These are phyloP conservation scores for Acestrorhynchus altus DNA, from an alignment of 2,797 vertebrate species.

Conservation along the genomic window DNA sequence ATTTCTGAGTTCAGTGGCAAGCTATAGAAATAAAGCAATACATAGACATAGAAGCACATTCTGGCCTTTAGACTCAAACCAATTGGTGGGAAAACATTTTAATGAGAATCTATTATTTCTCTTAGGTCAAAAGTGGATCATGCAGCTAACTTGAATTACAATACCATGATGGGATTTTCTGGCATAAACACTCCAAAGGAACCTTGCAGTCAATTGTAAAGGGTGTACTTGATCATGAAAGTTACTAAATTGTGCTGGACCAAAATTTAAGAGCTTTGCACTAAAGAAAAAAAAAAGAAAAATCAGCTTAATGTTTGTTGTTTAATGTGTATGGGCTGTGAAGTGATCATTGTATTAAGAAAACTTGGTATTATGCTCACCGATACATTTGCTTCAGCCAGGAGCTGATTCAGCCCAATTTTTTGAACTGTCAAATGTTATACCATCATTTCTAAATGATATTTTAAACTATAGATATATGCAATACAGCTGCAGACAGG, in stretches of 20 bases:
- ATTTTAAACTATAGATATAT: slow-evolving; percentile 7
- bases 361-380: not conserved
- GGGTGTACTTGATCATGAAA: no score
- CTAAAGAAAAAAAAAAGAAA: no score
- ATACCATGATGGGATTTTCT: not conserved
- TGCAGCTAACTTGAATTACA: not conserved
- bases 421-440: not conserved
- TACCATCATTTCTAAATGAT: not conserved
- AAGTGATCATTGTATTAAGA: not conserved
- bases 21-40: not conserved
- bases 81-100: not conserved
- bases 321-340: no score
- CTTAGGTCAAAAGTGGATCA: not conserved
- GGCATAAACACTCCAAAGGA: no score
- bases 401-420: not conserved
- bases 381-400: not conserved
- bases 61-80: not conserved
- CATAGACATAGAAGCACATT: not conserved
- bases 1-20: not conserved
- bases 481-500: slow-evolving; percentile 37
- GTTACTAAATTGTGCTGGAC: no score
- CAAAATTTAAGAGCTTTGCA: no score
- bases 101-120: not conserved
- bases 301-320: no score
- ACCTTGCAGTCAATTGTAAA: no score